Conservation (phyloP, 2,113 vertebrate genomes). For the Ageneiosus marmoratus region DNA sequence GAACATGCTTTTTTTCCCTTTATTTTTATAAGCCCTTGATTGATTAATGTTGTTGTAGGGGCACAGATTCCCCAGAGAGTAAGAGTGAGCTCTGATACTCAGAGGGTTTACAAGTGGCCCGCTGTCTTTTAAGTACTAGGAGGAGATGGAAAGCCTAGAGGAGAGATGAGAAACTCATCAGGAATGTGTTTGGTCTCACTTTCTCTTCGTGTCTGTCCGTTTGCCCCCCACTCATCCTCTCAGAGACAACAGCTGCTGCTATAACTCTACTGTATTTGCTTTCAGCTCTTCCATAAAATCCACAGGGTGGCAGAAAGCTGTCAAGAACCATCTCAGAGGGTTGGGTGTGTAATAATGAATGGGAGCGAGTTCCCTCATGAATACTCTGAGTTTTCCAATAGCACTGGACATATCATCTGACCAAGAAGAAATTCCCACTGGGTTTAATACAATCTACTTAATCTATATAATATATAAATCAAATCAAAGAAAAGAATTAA, state of each 20-base stretch:
- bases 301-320: constrained; percentile 57
- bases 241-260: constrained; percentile 83
- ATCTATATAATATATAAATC: too few species aligned
- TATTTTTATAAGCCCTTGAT: constrained; percentile 66
- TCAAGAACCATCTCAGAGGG: constrained; percentile 56
- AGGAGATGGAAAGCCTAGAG: constrained; percentile 80
- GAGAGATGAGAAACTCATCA: constrained; percentile 85
- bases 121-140: constrained; percentile 84
- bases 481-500: too few species aligned
- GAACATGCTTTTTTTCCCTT: constrained; percentile 46
- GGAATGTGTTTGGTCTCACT: constrained; percentile 81
- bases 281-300: constrained; percentile 61
- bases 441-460: too few species aligned
- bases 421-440: constrained; percentile 22
- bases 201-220: constrained; percentile 52
- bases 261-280: constrained; percentile 75
- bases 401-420: constrained; percentile 28
- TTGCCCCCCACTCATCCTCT: constrained; percentile 28
- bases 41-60: constrained; percentile 78
- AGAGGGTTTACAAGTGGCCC: constrained; percentile 83
- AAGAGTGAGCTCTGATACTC: constrained; percentile 79
- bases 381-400: neutral
- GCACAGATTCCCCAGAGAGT: constrained; percentile 74
- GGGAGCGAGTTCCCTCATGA: neutral
- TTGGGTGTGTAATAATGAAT: constrained; percentile 21